Evolutionary conservation across 2,888 invertebrate species (phyloP), one percentile per base, ranked within the genome.

Genomic region (Nomada lathburiana): DNA sequence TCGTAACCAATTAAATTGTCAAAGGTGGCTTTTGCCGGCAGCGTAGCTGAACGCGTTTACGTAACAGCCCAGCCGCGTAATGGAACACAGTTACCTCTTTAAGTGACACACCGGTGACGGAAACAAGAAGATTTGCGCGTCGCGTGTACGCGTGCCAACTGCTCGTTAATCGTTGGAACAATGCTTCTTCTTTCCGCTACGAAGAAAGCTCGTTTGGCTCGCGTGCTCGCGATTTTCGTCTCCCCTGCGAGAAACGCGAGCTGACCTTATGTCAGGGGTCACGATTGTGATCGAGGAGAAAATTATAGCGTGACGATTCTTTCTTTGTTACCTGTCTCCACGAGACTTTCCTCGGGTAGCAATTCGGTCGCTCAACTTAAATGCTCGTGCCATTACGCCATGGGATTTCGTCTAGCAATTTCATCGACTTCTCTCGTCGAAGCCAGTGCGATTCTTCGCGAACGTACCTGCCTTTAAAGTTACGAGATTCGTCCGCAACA

Each of bases 1-100:
- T 64, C 42, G 67, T 42, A 60, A 65, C 69, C 76, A 82, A 82
- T 82, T 81, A 82, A 76, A 82, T 82, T 76, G 81, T 82, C 69
- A 80, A 72, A 80, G 55, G 65, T 23, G 26, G 57, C 64, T 69
- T 78, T 86, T 74, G 64, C 68, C 55, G 36, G 57, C 72, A 26
- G 62, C 23, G 83, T 52, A 74, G 69, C 47, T n/a, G 80, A 69
- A 50, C 71, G 29, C 50, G 29, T 72, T 80, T 80, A 68, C 72
- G 80, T 80, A 80, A 80, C 65, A 2, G 10, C 23, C 42, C 2
- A 23, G 13, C n/a, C 68, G 16, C 62, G 50, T 62, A 57, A 67
- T 63, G 63, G 26, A 80, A 72, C 72, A 63, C 67, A 44, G 80
- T 72, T 63, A 53, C 57, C 63, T 67, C 52, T 72, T 57, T 18